Evolutionary conservation across 2,797 vertebrate species (phyloP).

Genomic region (Anas flavirostris): DNA sequence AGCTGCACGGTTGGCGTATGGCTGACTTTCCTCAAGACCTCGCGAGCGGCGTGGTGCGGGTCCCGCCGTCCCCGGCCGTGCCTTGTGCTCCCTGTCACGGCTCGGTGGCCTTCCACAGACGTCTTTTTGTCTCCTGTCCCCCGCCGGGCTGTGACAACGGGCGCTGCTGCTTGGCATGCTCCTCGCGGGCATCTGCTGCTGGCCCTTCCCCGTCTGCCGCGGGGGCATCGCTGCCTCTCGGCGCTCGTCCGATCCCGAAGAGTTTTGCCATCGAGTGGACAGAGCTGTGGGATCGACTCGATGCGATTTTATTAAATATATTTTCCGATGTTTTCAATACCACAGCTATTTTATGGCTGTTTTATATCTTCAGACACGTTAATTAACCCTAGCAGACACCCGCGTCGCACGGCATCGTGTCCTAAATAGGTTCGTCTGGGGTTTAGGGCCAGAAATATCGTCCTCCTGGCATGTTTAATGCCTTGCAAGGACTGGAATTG

Average conservation of each 20-base stretch:
- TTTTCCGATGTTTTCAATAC: background rate
- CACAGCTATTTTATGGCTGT: background rate
- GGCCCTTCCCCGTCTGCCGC: background rate
- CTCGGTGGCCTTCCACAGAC: background rate
- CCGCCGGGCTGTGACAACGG: background rate
- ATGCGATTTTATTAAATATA: background rate
- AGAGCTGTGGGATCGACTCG: no score
- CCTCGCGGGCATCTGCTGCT: background rate
- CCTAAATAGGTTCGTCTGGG: background rate
- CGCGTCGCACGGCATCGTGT: accelerated
- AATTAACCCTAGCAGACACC: background rate
- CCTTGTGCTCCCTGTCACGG: background rate
- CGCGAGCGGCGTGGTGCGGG: background rate
- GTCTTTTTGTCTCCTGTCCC: background rate
- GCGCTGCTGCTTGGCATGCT: background rate
- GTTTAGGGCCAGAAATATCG: background rate
- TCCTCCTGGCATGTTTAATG: background rate
- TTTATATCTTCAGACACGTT: background rate
- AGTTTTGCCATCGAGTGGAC: background rate
- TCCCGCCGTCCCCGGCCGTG: accelerated
- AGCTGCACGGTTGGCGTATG: accelerated
- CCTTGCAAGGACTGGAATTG: background rate
- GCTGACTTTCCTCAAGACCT: background rate
- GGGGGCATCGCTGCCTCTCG: background rate
- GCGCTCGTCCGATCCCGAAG: background rate